Conservation (phyloP, 1,140 invertebrate genomes). For the Drosophila insularis region DNA sequence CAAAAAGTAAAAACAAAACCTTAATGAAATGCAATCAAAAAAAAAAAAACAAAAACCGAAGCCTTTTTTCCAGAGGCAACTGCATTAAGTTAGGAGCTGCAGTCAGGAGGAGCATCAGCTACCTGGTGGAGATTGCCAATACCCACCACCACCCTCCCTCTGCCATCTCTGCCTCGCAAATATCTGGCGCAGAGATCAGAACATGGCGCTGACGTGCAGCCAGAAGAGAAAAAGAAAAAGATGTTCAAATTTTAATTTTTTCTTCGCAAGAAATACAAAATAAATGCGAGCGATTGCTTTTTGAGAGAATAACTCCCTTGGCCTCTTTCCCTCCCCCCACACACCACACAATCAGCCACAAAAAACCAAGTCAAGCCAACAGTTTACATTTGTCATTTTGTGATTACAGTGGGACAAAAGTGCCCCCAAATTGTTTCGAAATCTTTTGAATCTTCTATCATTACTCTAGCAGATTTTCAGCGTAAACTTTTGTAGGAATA, state of each 20-base stretch:
- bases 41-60: constrained; percentile 25
- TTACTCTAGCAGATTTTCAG: too few relatives aligned
- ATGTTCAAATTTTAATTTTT: constrained; percentile 61
- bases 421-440: too few relatives aligned
- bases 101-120: too few relatives aligned
- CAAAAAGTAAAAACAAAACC: constrained; percentile 26
- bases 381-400: constrained; percentile 74
- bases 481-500: too few relatives aligned
- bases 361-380: constrained; percentile 15
- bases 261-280: constrained; percentile 42
- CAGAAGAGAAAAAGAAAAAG: constrained; percentile 29
- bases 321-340: background rate
- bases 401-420: constrained; percentile 41
- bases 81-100: constrained; percentile 63
- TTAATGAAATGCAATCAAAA: constrained; percentile 79
- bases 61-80: constrained; percentile 60
- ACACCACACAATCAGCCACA: too few relatives aligned
- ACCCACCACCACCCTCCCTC: constrained; percentile 5
- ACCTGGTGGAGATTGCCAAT: constrained; percentile 38
- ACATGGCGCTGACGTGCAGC: constrained; percentile 64
- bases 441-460: too few relatives aligned
- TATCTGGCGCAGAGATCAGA: constrained; percentile 65
- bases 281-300: constrained; percentile 69
- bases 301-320: constrained; percentile 6
- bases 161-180: constrained; percentile 27